Evolutionary conservation across 2,113 vertebrate genomes (phyloP).

Genomic region (Pholis gunnellus): DNA sequence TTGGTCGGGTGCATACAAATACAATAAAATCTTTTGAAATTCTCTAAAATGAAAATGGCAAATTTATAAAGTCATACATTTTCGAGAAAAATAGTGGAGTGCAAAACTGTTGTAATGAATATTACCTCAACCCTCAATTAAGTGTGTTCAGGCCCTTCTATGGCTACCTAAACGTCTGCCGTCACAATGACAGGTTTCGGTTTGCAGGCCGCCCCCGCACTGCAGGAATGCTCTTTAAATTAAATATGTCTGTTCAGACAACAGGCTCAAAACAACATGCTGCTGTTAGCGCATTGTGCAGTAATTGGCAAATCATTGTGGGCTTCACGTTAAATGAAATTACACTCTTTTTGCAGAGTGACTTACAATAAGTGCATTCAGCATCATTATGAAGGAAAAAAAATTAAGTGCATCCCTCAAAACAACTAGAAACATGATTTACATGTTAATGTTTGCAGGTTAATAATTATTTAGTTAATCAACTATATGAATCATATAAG

Average conservation of each 20-base stretch:
- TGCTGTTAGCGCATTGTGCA: constrained; percentile 13
- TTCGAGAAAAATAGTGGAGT: too few species aligned
- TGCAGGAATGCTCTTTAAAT: constrained; percentile 26
- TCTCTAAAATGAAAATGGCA: too few species aligned
- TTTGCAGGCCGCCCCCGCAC: too few species aligned
- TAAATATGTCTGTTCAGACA: constrained; percentile 1
- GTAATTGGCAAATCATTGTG: background rate
- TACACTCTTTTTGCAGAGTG: background rate
- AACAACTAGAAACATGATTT: too few species aligned
- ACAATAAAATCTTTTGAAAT: too few species aligned
- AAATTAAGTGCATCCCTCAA: background rate
- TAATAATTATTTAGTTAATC: too few species aligned
- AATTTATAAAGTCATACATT: too few species aligned
- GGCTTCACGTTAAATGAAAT: constrained; percentile 8
- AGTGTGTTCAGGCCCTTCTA: background rate
- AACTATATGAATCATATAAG: too few species aligned
- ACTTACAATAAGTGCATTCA: constrained; percentile 7
- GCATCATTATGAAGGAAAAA: background rate
- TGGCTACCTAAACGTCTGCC: background rate
- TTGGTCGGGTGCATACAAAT: too few species aligned
- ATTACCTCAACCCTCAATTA: background rate
- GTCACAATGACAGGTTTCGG: constrained; percentile 1
- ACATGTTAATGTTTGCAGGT: too few species aligned
- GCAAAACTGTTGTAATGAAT: too few species aligned
- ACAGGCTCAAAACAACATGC: constrained; percentile 4